These are phyloP conservation scores for Lophius piscatorius DNA, from an alignment of 2,113 vertebrate species.

Conservation along the genomic window DNA sequence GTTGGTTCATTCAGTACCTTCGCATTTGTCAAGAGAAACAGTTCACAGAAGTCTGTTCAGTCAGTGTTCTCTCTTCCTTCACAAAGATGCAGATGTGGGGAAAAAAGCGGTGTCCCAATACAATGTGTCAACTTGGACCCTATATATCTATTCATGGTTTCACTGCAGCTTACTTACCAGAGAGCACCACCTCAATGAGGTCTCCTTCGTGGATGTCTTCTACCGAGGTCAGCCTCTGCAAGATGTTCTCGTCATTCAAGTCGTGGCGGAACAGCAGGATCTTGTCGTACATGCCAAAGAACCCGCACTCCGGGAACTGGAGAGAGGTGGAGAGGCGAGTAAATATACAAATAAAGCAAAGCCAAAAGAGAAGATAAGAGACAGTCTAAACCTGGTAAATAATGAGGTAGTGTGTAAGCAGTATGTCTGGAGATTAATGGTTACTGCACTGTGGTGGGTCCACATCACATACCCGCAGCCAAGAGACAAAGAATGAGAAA, in stretches of 20 bases:
- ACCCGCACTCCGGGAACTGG: constrained; percentile 98
- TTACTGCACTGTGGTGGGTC: neutral
- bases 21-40: constrained; percentile 7
- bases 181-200: constrained; percentile 96
- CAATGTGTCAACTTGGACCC: no score
- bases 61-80: neutral
- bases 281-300: constrained; percentile 99
- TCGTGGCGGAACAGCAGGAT: constrained; percentile 97
- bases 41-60: neutral
- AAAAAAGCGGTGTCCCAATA: neutral
- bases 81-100: constrained; percentile 2
- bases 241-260: constrained; percentile 95
- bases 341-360: constrained; percentile 11
- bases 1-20: constrained; percentile 4
- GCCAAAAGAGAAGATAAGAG: neutral
- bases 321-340: constrained; percentile 55
- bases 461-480: neutral
- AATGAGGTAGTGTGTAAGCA: neutral
- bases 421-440: neutral
- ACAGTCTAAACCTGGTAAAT: neutral
- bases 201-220: constrained; percentile 97
- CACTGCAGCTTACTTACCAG: constrained; percentile 79
- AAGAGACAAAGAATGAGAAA: neutral
- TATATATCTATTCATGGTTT: neutral
- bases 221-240: constrained; percentile 92